A percentile compares a stretch with the other conserved stretches of the same genome.
phyloP scores from a whole-genome alignment of 1,140 invertebrate species.

The Musca domestica region DNA sequence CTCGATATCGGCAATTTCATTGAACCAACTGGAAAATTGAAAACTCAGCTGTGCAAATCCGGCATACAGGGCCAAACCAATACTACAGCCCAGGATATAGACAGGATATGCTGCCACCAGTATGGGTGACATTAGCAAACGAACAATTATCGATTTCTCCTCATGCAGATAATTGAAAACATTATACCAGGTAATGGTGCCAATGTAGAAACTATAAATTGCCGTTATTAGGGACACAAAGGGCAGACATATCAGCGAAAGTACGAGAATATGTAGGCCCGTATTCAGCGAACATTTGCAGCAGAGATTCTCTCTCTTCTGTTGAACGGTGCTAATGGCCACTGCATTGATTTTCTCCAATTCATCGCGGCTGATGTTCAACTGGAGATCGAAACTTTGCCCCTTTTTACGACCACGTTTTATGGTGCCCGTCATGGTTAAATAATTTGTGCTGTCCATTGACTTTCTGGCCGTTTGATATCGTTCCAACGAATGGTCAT shows the following conservation, averaged over 20 bases:
- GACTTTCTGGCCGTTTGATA: conserved; percentile 53
- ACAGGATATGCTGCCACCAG: conserved; percentile 72
- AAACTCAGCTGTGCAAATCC: conserved; percentile 68
- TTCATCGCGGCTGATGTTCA: conserved; percentile 69
- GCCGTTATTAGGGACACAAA: conserved; percentile 64
- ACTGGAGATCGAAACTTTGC: conserved; percentile 69
- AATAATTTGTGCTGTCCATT: conserved; percentile 57
- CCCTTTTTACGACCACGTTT: conserved; percentile 71
- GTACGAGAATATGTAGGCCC: conserved; percentile 67
- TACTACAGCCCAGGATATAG: conserved; percentile 64
- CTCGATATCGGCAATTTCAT: conserved; percentile 71
- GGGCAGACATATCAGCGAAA: conserved; percentile 66
- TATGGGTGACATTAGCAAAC: conserved; percentile 64
- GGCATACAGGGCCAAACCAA: conserved; percentile 67
- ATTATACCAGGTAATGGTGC: conserved; percentile 76
- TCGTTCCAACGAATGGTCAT: conserved; percentile 55
- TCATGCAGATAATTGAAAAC: conserved; percentile 70
- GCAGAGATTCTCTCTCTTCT: conserved; percentile 58
- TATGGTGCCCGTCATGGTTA: conserved; percentile 69
- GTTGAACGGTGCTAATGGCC: conserved; percentile 61
- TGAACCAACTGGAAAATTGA: conserved; percentile 66
- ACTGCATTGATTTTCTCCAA: conserved; percentile 66
- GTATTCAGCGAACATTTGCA: conserved; percentile 61
- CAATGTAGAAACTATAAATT: conserved; percentile 71
- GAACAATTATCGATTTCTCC: conserved; percentile 63